Evolutionary conservation across 2,888 invertebrate species (phyloP).

Genomic region (Odiellus spinosus): DNA sequence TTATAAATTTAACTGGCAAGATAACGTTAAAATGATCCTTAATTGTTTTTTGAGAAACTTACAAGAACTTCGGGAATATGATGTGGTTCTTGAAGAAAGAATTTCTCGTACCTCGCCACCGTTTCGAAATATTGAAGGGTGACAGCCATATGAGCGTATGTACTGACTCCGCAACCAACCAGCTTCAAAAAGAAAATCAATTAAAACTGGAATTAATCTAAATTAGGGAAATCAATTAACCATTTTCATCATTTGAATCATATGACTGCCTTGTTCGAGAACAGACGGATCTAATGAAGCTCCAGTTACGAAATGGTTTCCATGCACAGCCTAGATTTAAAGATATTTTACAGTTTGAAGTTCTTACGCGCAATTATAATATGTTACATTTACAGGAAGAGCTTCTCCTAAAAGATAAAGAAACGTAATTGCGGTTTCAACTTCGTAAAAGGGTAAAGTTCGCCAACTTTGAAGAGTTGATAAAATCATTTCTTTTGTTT

Average conservation of each 20-base stretch:
- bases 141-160: conserved; percentile 34
- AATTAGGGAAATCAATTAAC: too few species aligned
- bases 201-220: neutral
- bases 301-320: conserved; percentile 28
- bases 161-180: conserved; percentile 33
- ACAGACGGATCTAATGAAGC: too few species aligned
- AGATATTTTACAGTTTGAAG: too few species aligned
- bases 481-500: conserved; percentile 31
- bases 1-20: conserved; percentile 4
- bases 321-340: conserved; percentile 27
- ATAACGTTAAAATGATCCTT: neutral
- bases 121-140: conserved; percentile 36
- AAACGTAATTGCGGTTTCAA: conserved; percentile 36
- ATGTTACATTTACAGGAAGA: conserved; percentile 26
- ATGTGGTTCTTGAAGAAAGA: conserved; percentile 35
- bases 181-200: conserved; percentile 25
- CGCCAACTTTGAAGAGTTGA: conserved; percentile 33
- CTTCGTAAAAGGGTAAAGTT: conserved; percentile 31
- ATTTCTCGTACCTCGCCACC: conserved; percentile 38
- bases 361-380: too few species aligned
- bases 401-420: conserved; percentile 38
- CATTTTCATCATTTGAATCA: too few species aligned
- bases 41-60: conserved; percentile 7
- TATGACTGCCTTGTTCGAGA: too few species aligned
- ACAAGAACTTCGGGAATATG: conserved; percentile 34